A percentile compares a stretch with the other conserved stretches of the same genome.
Conservation (phyloP, 2,888 invertebrate genomes). For the Euplagia quadripunctaria region DNA sequence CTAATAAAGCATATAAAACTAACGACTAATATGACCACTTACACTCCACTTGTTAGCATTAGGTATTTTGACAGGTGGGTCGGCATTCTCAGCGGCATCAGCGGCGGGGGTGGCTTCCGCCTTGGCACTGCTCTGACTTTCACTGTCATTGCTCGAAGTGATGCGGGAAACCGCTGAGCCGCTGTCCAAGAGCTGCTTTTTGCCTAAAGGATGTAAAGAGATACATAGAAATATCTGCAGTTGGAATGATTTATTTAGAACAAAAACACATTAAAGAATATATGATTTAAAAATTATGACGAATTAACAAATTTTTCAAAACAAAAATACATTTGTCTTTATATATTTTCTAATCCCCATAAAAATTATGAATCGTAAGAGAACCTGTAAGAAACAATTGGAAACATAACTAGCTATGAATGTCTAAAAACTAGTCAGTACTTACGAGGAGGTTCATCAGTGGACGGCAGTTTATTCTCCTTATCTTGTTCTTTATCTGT, state of each 20-base stretch:
- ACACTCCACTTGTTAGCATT: slow-evolving; percentile 79
- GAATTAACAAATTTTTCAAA: background rate
- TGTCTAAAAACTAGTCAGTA: background rate
- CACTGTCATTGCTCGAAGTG: slow-evolving; percentile 80
- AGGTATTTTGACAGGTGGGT: slow-evolving; percentile 59
- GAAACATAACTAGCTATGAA: background rate
- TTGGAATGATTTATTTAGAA: too few species aligned
- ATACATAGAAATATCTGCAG: too few species aligned
- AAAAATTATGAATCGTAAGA: background rate
- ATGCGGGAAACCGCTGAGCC: slow-evolving; percentile 67
- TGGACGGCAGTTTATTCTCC: slow-evolving; percentile 83
- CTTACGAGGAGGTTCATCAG: slow-evolving; percentile 92
- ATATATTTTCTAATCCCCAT: background rate
- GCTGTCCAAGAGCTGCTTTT: slow-evolving; percentile 80
- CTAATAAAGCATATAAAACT: too few species aligned
- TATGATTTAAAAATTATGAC: background rate
- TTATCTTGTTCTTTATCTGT: slow-evolving; percentile 81
- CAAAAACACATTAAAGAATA: background rate
- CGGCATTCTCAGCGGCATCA: slow-evolving; percentile 28
- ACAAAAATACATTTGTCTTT: too few species aligned
- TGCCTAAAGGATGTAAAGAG: slow-evolving; percentile 72
- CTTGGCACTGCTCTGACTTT: slow-evolving; percentile 33
- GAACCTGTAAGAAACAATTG: background rate
- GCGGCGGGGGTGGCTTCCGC: slow-evolving; percentile 40
- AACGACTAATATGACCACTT: slow-evolving; percentile 42